Base-by-base conservation (phyloP, 2,797 vertebrate genomes). In the Trachops cirrhosus region DNA sequence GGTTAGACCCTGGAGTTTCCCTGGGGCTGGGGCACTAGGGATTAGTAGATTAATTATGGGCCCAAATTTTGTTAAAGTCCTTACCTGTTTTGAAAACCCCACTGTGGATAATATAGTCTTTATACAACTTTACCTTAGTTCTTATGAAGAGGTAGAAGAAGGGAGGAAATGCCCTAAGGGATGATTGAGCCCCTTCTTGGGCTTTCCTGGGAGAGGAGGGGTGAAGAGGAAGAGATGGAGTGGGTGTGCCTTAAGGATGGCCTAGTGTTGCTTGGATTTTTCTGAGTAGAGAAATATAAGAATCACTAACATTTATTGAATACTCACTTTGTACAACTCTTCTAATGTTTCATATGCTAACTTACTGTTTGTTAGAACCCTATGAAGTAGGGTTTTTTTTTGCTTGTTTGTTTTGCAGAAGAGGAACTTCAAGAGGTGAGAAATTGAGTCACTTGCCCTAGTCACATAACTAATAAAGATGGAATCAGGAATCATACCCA, bases 21-120 rank as follows among this genome's bases (percentile, higher is more conserved):
- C 34, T 22, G 26, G 70, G 64, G 18, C 34, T 22, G 26, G 70
- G 64, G 18, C 5, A 34, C 29, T 64, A 29, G 26, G 39, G 48
- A 74, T 96, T 82, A 84, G 24, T 80, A 91, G 29, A 75, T 91
- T 74, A 85, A n/a, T 62, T 75, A 37, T 73, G 48, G 83, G 29
- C 26, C 41, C 15, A 93, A 70, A 64, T 83, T 94, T 87, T 68
- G 24, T 70, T 78, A 85, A 86, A 78, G n/a, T 22, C 39, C 12
- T 71, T 68, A 21, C n/a, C 39, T 87, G 22, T 86, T 95, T 75
- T 91, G 54, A 83, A 91, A 86, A 48, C 24, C 29, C 8, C 44
- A 29, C 50, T 67, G 50, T 92, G 86, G 59, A 39, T 48, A 41
- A 54, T 21, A 41, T 15, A 48, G 18, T 41, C 54, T 70, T 57